Conservation (phyloP, 2,113 vertebrate species). For the Dermatemys mawii region DNA sequence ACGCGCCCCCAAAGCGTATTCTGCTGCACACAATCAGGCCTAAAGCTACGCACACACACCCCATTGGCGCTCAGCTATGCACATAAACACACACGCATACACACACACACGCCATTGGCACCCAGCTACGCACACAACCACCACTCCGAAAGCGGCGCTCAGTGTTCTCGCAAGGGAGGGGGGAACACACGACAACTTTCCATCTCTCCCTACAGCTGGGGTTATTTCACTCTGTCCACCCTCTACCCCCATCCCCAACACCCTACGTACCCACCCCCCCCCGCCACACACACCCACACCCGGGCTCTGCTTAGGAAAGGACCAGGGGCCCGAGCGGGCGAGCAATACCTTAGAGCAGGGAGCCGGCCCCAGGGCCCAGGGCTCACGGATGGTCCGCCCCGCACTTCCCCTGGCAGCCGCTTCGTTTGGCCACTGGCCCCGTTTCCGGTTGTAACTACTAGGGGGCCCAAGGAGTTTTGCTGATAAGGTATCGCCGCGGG, state of each 20-base stretch:
- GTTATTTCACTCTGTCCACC: neutral
- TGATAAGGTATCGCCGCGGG: constrained; percentile 85
- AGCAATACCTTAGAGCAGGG: constrained; percentile 47
- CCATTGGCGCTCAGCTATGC: no score
- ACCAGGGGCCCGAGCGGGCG: no score
- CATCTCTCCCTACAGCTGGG: neutral
- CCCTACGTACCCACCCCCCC: fast-evolving
- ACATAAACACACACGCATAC: no score
- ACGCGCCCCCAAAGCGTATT: neutral
- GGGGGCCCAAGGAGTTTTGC: constrained; percentile 59
- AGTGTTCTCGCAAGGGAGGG: neutral
- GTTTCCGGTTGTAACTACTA: constrained; percentile 81
- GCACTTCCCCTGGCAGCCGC: constrained; percentile 20
- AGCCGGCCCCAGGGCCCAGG: neutral
- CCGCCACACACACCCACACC: no score
- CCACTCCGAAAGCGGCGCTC: no score
- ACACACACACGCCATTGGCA: no score
- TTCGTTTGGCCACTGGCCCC: constrained; percentile 58
- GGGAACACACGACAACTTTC: neutral
- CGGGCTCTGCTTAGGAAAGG: neutral
- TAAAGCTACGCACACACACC: no score
- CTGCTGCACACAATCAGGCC: neutral
- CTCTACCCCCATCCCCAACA: neutral
- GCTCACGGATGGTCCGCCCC: constrained; percentile 9
- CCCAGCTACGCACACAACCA: no score